Evolutionary conservation across 2,113 vertebrate genomes (phyloP).

Genomic region (Eidolon helvum): DNA sequence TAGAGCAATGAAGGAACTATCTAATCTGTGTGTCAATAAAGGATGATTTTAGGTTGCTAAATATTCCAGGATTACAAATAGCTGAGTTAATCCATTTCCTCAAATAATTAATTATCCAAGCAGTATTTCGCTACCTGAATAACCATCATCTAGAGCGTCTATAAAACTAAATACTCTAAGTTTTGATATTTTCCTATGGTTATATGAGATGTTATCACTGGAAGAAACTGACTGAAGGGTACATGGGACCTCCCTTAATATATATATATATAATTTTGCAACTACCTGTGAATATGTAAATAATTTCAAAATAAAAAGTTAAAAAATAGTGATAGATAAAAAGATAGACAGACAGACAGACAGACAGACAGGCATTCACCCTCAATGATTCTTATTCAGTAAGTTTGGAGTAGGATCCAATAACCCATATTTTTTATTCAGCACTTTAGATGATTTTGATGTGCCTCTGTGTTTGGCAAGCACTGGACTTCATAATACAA

Average conservation of each 20-base stretch:
- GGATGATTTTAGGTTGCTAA: background rate
- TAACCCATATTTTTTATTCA: background rate
- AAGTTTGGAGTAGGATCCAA: background rate
- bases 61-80: slow-evolving; percentile 9
- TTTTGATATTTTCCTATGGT: background rate
- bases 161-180: background rate
- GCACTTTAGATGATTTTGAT: background rate
- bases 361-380: background rate
- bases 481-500: background rate
- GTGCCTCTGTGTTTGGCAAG: background rate
- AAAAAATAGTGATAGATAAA: background rate
- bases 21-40: background rate
- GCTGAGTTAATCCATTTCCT: background rate
- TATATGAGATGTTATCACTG: background rate
- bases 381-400: background rate
- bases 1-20: background rate
- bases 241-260: background rate
- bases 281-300: background rate
- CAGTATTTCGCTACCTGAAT: background rate
- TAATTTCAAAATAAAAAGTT: background rate
- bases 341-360: background rate
- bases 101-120: background rate
- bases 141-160: background rate
- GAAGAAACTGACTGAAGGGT: background rate
- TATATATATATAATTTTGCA: no score